phyloP scores from a whole-genome alignment of 2,888 invertebrate species.

The Listrodromus nycthemerus region DNA sequence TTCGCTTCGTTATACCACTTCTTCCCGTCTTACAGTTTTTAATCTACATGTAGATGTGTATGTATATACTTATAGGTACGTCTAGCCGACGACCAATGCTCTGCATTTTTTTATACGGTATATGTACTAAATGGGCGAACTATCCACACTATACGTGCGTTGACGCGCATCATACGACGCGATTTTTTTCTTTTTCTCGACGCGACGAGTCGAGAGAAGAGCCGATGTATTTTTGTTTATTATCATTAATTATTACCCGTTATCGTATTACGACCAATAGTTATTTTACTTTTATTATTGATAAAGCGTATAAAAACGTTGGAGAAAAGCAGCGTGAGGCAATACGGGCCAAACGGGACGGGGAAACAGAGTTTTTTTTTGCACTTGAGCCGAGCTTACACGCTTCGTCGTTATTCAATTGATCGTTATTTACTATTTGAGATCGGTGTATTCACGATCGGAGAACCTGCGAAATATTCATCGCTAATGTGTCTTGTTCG shows the following conservation, averaged over 20 bases:
- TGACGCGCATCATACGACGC: neutral
- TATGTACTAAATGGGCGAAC: constrained; percentile 53
- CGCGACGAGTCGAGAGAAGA: constrained; percentile 24
- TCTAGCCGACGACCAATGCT: constrained; percentile 63
- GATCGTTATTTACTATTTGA: constrained; percentile 47
- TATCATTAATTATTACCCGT: constrained; percentile 61
- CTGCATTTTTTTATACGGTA: constrained; percentile 36
- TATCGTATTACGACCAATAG: constrained; percentile 53
- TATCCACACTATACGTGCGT: constrained; percentile 46
- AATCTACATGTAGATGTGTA: constrained; percentile 58
- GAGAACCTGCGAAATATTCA: constrained; percentile 16
- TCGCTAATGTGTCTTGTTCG: neutral
- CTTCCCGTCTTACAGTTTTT: constrained; percentile 22
- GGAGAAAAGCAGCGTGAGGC: constrained; percentile 57
- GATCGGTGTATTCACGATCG: constrained; percentile 47
- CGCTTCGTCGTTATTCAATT: constrained; percentile 26
- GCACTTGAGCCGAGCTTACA: constrained; percentile 30
- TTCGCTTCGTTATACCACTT: neutral
- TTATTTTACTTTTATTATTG: constrained; percentile 50
- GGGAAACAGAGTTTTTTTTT: constrained; percentile 23
- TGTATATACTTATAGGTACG: constrained; percentile 62
- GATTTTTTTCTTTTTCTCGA: constrained; percentile 25
- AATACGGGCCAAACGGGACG: constrained; percentile 52
- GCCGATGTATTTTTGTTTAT: constrained; percentile 41
- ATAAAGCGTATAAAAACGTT: constrained; percentile 67